Conservation (phyloP, 1,140 invertebrate genomes). For the Bombus confusus region DNA sequence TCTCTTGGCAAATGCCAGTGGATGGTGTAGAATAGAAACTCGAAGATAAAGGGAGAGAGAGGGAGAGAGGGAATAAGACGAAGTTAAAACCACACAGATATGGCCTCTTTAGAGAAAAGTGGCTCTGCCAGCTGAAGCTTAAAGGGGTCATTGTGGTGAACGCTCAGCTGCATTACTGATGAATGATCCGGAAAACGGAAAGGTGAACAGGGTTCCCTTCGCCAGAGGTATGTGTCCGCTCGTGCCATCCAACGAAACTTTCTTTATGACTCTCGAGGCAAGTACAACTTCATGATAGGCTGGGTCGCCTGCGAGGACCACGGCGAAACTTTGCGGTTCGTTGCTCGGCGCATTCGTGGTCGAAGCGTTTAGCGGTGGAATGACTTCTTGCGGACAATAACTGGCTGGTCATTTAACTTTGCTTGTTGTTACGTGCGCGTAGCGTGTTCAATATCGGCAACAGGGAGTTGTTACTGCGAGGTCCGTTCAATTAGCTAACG, state of each 20-base stretch:
- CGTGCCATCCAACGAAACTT: conserved; percentile 39
- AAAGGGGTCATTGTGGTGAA: conserved; percentile 49
- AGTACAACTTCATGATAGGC: conserved; percentile 53
- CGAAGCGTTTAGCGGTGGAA: conserved; percentile 48
- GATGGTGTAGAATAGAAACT: neutral
- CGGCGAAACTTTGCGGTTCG: conserved; percentile 40
- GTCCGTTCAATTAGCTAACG: neutral
- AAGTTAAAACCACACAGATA: conserved; percentile 54
- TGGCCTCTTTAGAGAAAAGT: conserved; percentile 54
- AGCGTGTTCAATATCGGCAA: neutral
- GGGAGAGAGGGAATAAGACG: neutral
- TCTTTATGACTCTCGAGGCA: conserved; percentile 43
- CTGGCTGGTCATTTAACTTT: conserved; percentile 44
- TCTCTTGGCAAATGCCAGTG: neutral
- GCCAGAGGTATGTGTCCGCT: neutral
- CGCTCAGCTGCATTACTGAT: conserved; percentile 7
- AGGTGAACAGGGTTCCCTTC: neutral
- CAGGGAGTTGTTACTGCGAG: neutral
- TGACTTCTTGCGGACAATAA: conserved; percentile 55
- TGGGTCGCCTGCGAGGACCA: neutral
- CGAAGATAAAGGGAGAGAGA: neutral
- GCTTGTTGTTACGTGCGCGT: conserved; percentile 1
- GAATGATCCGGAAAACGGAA: conserved; percentile 12
- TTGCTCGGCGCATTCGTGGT: conserved; percentile 20
- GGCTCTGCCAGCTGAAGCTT: conserved; percentile 6